Evolutionary conservation across 2,888 invertebrate genomes (phyloP).

Genomic region (Agonopterix arenella): DNA sequence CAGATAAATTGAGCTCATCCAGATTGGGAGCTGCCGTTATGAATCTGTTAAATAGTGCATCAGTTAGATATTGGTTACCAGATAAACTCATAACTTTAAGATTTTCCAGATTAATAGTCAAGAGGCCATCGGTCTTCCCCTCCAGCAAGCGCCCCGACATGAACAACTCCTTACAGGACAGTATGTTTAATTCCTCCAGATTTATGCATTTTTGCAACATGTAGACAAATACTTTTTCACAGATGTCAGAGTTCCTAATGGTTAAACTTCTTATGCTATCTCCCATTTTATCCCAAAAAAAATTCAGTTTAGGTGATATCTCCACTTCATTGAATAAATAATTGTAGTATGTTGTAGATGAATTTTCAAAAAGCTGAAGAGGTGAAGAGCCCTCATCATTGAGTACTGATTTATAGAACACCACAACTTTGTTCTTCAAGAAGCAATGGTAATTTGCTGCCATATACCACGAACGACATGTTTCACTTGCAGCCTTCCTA

Average conservation of each 20-base stretch:
- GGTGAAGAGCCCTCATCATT: conserved; percentile 53
- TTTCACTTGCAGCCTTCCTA: conserved; percentile 79
- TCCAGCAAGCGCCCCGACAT: conserved; percentile 84
- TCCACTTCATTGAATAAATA: conserved; percentile 75
- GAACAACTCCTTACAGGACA: conserved; percentile 82
- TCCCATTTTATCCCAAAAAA: conserved; percentile 78
- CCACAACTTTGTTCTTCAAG: conserved; percentile 67
- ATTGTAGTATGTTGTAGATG: conserved; percentile 58
- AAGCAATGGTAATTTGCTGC: conserved; percentile 80
- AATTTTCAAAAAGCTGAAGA: conserved; percentile 56
- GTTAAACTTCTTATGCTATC: conserved; percentile 72
- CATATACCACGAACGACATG: conserved; percentile 81
- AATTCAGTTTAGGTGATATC: conserved; percentile 61
- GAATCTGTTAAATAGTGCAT: conserved; percentile 83
- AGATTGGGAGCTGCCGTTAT: conserved; percentile 77
- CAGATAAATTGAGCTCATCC: conserved; percentile 79
- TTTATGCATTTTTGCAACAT: conserved; percentile 76
- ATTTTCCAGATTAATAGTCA: conserved; percentile 61
- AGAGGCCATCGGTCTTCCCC: conserved; percentile 72
- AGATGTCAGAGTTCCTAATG: conserved; percentile 78
- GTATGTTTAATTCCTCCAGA: conserved; percentile 77
- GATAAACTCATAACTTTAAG: conserved; percentile 78
- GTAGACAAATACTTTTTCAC: conserved; percentile 78
- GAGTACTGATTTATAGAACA: conserved; percentile 59
- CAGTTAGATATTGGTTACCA: conserved; percentile 83